These are phyloP conservation scores for Falco concolor DNA, from an alignment of 2,797 vertebrate genomes.

Conservation along the genomic window DNA sequence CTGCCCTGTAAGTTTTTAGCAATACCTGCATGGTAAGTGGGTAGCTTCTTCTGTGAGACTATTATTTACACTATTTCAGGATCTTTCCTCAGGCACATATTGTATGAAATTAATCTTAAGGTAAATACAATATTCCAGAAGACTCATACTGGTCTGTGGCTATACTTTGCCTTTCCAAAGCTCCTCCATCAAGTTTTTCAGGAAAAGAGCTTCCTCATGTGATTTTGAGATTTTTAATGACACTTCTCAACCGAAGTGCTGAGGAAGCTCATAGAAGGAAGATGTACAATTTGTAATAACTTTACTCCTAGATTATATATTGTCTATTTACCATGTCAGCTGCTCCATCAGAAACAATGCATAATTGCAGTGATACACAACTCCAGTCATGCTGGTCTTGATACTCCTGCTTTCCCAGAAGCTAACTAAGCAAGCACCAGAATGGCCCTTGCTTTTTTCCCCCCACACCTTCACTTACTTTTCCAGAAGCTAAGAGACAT, in stretches of 20 bases:
- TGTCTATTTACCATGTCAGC: not conserved
- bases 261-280: not conserved
- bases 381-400: not conserved
- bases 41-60: not conserved
- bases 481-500: not conserved
- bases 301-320: not conserved
- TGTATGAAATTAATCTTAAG: not conserved
- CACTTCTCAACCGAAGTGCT: not conserved
- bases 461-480: not conserved
- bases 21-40: not conserved
- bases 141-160: not conserved
- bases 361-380: not conserved
- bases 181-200: not conserved
- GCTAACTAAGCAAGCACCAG: not conserved
- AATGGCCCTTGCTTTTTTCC: not conserved
- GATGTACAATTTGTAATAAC: not conserved
- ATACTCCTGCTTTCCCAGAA: not conserved
- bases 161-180: not conserved
- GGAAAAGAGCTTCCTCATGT: not conserved
- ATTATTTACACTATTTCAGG: not conserved
- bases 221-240: not conserved
- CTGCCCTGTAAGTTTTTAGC: not conserved
- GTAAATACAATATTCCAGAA: not conserved
- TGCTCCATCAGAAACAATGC: not conserved
- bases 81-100: not conserved